Conservation (phyloP, 2,113 vertebrate genomes). For the Ceratotherium simum region DNA sequence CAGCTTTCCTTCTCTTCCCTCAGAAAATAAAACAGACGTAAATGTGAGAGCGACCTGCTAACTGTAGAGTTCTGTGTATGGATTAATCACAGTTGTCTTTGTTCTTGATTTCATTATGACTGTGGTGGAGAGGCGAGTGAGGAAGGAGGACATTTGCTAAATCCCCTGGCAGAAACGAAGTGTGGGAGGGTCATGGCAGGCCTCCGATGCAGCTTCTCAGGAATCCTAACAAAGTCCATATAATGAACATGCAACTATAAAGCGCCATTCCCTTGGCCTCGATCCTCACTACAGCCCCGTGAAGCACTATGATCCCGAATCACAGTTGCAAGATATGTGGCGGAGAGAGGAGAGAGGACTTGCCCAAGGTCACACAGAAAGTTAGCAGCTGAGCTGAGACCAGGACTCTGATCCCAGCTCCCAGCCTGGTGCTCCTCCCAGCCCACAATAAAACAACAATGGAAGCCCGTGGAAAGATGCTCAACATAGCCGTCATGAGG, state of each 20-base stretch:
- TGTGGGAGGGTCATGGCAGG: fast-evolving
- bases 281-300: not conserved
- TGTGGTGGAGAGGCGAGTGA: no score
- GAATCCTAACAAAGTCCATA: fast-evolving
- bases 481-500: fast-evolving
- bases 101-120: not conserved
- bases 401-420: fast-evolving
- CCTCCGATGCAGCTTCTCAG: fast-evolving
- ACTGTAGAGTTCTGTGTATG: fast-evolving
- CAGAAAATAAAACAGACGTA: no score
- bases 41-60: fast-evolving
- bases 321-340: fast-evolving
- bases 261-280: not conserved
- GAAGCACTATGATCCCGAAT: not conserved
- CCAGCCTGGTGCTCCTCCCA: no score
- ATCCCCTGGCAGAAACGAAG: not conserved
- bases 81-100: fast-evolving
- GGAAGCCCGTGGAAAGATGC: not conserved
- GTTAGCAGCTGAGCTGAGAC: not conserved
- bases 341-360: not conserved
- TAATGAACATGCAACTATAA: fast-evolving
- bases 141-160: not conserved
- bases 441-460: no score
- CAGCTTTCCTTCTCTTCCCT: fast-evolving
- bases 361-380: not conserved